Evolutionary conservation across 2,888 invertebrate species (phyloP).

Genomic region (Drosophila planitibia): DNA sequence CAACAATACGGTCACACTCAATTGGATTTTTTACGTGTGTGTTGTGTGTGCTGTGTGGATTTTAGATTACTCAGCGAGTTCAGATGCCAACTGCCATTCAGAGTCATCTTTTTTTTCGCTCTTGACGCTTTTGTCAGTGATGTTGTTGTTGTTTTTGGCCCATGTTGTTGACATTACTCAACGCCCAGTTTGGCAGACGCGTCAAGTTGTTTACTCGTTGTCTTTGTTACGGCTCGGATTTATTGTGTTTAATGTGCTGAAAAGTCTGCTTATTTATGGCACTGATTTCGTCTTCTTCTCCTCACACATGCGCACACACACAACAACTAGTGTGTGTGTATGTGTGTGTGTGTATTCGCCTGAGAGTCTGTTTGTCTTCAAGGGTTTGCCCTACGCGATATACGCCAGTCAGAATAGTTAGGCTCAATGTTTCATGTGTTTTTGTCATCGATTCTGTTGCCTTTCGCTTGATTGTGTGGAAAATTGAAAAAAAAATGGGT

Average conservation of each 20-base stretch:
- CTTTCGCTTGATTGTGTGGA: constrained; percentile 72
- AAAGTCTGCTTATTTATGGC: constrained; percentile 79
- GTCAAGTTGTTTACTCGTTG: constrained; percentile 65
- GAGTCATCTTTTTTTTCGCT: constrained; percentile 23
- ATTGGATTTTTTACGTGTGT: constrained; percentile 56
- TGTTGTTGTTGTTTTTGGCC: constrained; percentile 33
- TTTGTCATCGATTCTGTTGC: constrained; percentile 32
- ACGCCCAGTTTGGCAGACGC: constrained; percentile 68
- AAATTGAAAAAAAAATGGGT: constrained; percentile 61
- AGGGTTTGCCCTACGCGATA: constrained; percentile 14
- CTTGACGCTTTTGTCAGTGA: constrained; percentile 22
- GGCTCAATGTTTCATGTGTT: constrained; percentile 59
- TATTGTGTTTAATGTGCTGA: constrained; percentile 81
- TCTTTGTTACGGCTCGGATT: constrained; percentile 68
- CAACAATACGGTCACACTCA: constrained; percentile 62
- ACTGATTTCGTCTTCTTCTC: constrained; percentile 13
- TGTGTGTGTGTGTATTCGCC: neutral
- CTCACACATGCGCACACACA: neutral
- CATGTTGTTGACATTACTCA: constrained; percentile 64
- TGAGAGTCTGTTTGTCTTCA: neutral
- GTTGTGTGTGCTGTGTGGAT: constrained; percentile 34
- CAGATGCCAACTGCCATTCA: constrained; percentile 48
- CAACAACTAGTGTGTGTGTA: neutral
- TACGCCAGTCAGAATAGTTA: constrained; percentile 49
- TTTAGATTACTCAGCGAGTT: constrained; percentile 58